Evolutionary conservation across 2,113 vertebrate genomes (phyloP).

Genomic region (Tauraco erythrolophus): DNA sequence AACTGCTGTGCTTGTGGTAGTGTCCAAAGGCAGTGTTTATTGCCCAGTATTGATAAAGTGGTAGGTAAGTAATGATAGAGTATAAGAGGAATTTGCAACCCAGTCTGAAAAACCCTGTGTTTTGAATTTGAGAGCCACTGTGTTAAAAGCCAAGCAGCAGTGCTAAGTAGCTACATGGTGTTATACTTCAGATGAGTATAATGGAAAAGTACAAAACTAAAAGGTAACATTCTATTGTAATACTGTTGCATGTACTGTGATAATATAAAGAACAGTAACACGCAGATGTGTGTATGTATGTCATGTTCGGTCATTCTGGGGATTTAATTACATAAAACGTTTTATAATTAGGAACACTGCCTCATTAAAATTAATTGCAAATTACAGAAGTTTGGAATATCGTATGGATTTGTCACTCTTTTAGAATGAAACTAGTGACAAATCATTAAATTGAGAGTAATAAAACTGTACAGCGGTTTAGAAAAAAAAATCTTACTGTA

Average conservation of each 20-base stretch:
- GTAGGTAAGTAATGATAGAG: not conserved
- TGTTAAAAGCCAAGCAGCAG: not conserved
- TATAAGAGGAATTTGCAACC: not conserved
- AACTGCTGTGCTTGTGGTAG: not conserved
- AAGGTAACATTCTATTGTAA: not conserved
- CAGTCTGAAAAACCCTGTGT: not conserved
- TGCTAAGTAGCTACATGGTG: not conserved
- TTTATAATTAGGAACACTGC: not conserved
- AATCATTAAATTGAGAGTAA: not conserved
- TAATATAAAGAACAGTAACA: not conserved
- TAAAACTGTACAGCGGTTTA: not conserved
- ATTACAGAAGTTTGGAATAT: not conserved
- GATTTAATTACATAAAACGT: not conserved
- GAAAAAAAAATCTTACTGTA: not conserved
- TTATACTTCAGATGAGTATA: not conserved
- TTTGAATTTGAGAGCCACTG: not conserved
- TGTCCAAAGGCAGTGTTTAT: not conserved
- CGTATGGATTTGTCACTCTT: not conserved
- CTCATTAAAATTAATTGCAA: conserved; percentile 15
- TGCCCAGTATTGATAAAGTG: not conserved
- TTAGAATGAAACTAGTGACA: not conserved
- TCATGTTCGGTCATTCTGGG: not conserved
- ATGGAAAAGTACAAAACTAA: not conserved
- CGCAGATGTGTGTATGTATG: not conserved
- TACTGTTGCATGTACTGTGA: not conserved